Conservation (phyloP, 1,140 invertebrate genomes). For the Drosophila hydei region DNA sequence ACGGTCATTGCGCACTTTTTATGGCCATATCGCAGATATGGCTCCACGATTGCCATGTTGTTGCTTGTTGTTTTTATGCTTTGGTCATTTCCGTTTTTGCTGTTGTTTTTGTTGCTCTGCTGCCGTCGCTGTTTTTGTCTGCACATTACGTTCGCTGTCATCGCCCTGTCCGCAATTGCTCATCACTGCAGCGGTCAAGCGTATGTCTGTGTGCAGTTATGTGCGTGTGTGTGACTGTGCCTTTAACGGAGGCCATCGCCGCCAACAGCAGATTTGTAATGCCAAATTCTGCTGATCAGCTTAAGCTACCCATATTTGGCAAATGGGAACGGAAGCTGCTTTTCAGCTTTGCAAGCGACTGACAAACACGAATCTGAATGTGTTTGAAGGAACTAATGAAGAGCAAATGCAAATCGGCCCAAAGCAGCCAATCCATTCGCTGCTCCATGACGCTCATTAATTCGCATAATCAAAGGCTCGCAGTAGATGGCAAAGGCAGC, state of each 20-base stretch:
- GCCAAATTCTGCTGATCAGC: constrained; percentile 13
- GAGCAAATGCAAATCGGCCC: constrained; percentile 67
- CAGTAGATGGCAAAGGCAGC: constrained; percentile 29
- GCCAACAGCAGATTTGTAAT: constrained; percentile 7
- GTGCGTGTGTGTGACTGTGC: not conserved
- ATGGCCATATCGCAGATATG: constrained; percentile 45
- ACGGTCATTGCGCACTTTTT: constrained; percentile 52
- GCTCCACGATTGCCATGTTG: constrained; percentile 22
- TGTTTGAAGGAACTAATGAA: constrained; percentile 60
- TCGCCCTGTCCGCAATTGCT: constrained; percentile 55
- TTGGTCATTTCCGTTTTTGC: constrained; percentile 78
- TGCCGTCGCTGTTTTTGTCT: constrained; percentile 38
- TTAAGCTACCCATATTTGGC: constrained; percentile 50
- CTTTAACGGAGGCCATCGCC: not conserved
- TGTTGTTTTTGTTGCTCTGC: constrained; percentile 21
- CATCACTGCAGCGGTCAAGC: constrained; percentile 47
- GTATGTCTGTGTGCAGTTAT: not conserved
- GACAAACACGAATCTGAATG: constrained; percentile 64
- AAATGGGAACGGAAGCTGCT: constrained; percentile 54
- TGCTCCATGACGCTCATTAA: constrained; percentile 58
- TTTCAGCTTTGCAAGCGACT: constrained; percentile 36
- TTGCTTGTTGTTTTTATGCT: constrained; percentile 63
- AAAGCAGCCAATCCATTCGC: not conserved
- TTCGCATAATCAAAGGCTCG: constrained; percentile 74
- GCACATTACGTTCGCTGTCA: constrained; percentile 66